Percentiles rank a stretch among this genome's conserved stretches.
Conservation (phyloP, 2,888 invertebrate species). For the Apamea crenata region DNA sequence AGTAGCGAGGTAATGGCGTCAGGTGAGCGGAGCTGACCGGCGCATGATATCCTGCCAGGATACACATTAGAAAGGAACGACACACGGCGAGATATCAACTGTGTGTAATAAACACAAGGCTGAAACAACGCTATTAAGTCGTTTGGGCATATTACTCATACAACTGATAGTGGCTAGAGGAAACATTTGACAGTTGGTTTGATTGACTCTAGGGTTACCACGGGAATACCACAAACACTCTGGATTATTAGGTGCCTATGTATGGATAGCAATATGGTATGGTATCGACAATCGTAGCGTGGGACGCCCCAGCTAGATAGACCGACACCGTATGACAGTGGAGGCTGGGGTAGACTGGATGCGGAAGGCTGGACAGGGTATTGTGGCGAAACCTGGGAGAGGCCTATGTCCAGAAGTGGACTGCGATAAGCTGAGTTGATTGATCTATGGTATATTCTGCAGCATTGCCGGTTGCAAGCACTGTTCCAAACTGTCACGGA, state of each 20-base stretch:
- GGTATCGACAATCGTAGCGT: neutral
- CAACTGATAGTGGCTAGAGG: conserved; percentile 23
- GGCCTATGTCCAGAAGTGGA: neutral
- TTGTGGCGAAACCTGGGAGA: neutral
- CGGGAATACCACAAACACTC: neutral
- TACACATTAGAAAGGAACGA: conserved; percentile 59
- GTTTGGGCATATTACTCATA: conserved; percentile 37
- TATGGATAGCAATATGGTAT: neutral
- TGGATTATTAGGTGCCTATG: neutral
- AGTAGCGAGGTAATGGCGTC: conserved; percentile 10
- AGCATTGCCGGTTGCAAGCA: neutral
- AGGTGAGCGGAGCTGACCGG: conserved; percentile 28
- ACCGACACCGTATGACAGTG: neutral
- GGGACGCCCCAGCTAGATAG: neutral
- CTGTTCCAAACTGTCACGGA: too few species aligned
- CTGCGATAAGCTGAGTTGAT: neutral
- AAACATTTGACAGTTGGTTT: conserved; percentile 1
- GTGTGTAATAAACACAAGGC: conserved; percentile 62
- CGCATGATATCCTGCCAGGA: conserved; percentile 55
- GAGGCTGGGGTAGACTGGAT: neutral
- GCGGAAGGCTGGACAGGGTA: neutral
- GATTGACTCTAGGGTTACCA: neutral
- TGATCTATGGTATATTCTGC: neutral
- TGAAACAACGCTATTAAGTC: conserved; percentile 33
- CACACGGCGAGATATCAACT: conserved; percentile 27